Conservation (phyloP, 2,888 invertebrate genomes). For the Herminia tarsipennalis region DNA sequence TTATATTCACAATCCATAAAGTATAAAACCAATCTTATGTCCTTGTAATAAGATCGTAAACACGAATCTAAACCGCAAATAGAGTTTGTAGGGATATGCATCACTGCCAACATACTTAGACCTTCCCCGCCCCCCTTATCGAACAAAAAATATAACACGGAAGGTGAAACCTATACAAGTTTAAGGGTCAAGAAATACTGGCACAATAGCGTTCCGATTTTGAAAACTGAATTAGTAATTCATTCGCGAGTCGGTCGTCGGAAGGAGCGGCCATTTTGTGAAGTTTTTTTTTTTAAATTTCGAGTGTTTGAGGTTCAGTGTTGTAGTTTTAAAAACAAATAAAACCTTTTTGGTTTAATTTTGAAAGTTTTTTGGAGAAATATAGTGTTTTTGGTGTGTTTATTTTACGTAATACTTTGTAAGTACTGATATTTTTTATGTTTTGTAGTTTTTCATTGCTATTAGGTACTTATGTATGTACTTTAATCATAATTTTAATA, state of each 20-base stretch:
- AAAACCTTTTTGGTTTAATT: no score
- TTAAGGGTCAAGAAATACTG: slow-evolving; percentile 51
- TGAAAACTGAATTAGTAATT: slow-evolving; percentile 77
- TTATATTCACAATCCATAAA: slow-evolving; percentile 25
- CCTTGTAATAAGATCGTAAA: slow-evolving; percentile 27
- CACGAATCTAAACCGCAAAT: slow-evolving; percentile 13
- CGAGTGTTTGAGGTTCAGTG: slow-evolving; percentile 4
- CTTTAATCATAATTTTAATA: no score
- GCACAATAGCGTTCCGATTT: slow-evolving; percentile 65
- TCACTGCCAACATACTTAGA: slow-evolving; percentile 46
- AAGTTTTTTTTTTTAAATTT: slow-evolving; percentile 35
- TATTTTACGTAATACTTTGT: no score
- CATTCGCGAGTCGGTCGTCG: slow-evolving; percentile 66
- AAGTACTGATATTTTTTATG: no score
- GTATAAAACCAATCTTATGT: slow-evolving; percentile 24
- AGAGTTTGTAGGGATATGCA: slow-evolving; percentile 37
- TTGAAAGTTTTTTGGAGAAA: no score
- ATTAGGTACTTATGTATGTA: no score
- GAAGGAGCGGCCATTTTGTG: slow-evolving; percentile 56
- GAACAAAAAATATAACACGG: slow-evolving; percentile 19
- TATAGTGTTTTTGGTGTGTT: no score
- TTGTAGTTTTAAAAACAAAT: slow-evolving; percentile 10
- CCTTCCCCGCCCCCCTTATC: slow-evolving; percentile 42
- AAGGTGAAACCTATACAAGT: slow-evolving; percentile 44
- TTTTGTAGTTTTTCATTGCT: no score